These are phyloP conservation scores for Zaprionus ghesquierei DNA, from an alignment of 1,140 invertebrate species.

Conservation along the genomic window DNA sequence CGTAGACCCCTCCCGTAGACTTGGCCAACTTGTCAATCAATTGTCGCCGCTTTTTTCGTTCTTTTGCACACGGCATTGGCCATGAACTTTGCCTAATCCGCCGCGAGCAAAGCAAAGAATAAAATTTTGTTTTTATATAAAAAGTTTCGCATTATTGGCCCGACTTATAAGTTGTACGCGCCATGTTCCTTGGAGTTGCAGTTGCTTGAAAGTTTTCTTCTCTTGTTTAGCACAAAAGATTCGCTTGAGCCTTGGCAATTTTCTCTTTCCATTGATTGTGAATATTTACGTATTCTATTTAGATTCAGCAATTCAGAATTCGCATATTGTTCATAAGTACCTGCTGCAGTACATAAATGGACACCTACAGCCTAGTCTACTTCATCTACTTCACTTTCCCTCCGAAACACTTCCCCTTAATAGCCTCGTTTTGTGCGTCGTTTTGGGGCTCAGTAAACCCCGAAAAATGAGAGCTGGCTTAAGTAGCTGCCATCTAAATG, in stretches of 20 bases:
- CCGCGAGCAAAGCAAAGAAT: neutral
- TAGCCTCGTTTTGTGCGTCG: neutral
- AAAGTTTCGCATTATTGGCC: neutral
- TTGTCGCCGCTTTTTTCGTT: constrained; percentile 50
- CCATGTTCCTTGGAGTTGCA: neutral
- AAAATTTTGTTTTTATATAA: constrained; percentile 9
- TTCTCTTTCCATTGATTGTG: neutral
- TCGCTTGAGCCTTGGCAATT: neutral
- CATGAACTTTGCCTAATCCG: constrained; percentile 60
- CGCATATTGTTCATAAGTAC: no score
- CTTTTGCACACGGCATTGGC: constrained; percentile 40
- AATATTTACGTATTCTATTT: neutral
- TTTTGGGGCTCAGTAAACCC: constrained; percentile 4
- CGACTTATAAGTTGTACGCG: neutral
- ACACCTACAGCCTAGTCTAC: no score
- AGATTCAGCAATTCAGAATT: no score
- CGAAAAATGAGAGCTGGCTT: constrained; percentile 1
- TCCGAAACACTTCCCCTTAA: constrained; percentile 1
- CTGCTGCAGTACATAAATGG: no score
- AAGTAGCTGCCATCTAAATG: constrained; percentile 11
- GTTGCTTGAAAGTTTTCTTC: neutral
- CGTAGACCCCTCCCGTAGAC: constrained; percentile 4
- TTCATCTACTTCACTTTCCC: neutral
- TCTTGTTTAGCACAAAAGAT: neutral
- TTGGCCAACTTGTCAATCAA: constrained; percentile 75